A percentile compares a stretch with the other conserved stretches of the same genome.
Conservation (phyloP, 1,140 invertebrate genomes). For the Archegozetes longisetosus region DNA sequence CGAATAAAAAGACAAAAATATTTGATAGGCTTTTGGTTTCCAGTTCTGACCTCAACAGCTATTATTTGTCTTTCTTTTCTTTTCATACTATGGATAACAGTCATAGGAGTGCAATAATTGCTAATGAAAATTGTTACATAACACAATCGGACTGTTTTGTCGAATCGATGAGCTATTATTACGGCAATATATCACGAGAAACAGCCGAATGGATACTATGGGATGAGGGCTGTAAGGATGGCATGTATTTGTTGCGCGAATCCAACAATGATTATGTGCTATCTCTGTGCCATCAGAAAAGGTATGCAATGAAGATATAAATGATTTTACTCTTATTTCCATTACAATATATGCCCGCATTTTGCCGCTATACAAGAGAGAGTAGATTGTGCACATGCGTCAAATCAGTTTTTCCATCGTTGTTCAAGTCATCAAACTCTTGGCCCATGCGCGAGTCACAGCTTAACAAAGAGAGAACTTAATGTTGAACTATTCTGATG, state of each 20-base stretch:
- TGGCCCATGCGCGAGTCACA: too few species aligned
- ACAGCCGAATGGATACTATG: conserved; percentile 31
- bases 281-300: conserved; percentile 27
- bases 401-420: neutral
- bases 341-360: conserved; percentile 16
- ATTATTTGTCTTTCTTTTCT: too few species aligned
- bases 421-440: neutral
- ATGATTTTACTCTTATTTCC: neutral
- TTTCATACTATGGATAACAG: too few species aligned
- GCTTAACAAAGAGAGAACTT: too few species aligned
- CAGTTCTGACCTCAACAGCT: too few species aligned
- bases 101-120: neutral
- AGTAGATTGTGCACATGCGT: neutral
- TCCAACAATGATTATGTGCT: conserved; percentile 23
- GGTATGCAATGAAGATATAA: conserved; percentile 23
- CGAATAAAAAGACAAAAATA: too few species aligned
- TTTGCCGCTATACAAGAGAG: neutral
- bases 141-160: conserved; percentile 11
- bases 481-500: too few species aligned
- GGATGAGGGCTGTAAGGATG: conserved; percentile 28
- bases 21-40: too few species aligned
- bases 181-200: conserved; percentile 33
- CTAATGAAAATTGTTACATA: conserved; percentile 10
- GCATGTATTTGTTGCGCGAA: conserved; percentile 33
- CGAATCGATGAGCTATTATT: conserved; percentile 28